Percentiles rank a stretch among this genome's conserved stretches.
Conservation (phyloP, 1,140 invertebrate species). For the Hypothenemus hampei region DNA sequence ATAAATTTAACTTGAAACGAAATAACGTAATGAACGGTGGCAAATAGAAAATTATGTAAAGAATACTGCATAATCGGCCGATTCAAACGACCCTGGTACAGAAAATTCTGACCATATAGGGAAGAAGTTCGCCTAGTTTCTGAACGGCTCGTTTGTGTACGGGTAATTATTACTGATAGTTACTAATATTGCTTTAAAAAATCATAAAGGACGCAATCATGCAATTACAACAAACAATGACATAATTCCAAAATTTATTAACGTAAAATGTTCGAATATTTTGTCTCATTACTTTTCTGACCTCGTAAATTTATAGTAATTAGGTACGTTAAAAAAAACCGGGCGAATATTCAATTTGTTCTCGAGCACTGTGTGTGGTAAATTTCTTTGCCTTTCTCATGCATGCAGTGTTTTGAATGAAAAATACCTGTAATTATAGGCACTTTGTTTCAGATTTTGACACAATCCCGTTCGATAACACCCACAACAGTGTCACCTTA, state of each 20-base stretch:
- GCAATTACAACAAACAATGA: not conserved
- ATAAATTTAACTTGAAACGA: not conserved
- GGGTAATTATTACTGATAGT: slow-evolving; percentile 6
- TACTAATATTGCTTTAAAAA: not conserved
- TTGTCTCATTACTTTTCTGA: not conserved
- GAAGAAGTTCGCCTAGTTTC: slow-evolving; percentile 26
- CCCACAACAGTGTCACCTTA: too few species aligned
- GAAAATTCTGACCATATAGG: slow-evolving; percentile 17
- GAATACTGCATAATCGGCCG: slow-evolving; percentile 2
- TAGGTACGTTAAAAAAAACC: not conserved
- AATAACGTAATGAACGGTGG: not conserved
- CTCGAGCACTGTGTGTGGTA: too few species aligned
- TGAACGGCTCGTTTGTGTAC: slow-evolving; percentile 7
- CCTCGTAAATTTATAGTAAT: not conserved
- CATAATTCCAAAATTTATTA: not conserved
- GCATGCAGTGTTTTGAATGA: too few species aligned
- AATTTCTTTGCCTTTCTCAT: too few species aligned
- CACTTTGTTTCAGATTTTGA: too few species aligned
- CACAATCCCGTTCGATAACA: too few species aligned
- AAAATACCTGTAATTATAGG: too few species aligned
- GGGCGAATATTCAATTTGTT: not conserved
- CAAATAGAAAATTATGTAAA: slow-evolving; percentile 5
- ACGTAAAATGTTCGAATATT: not conserved
- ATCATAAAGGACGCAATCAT: not conserved
- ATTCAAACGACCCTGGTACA: slow-evolving; percentile 6